Conservation (phyloP, 2,797 vertebrate genomes). For the Podarcis lilfordi region DNA sequence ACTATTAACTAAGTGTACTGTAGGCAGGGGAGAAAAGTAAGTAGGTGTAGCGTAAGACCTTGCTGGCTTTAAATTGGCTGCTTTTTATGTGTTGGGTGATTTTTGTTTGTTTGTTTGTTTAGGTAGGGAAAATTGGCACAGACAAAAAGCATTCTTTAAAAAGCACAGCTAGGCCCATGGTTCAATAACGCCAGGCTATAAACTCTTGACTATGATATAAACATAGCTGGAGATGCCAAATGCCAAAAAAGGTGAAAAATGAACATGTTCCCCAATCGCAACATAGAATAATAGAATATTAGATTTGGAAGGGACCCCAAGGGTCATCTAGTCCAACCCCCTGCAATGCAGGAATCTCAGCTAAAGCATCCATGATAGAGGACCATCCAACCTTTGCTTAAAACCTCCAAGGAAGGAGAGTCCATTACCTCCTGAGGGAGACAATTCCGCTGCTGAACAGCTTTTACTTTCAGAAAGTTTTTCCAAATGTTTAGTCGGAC, state of each 20-base stretch:
- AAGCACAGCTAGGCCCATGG: constrained; percentile 42
- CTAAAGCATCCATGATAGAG: too few species aligned
- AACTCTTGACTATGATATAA: not conserved
- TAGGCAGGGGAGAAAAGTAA: not conserved
- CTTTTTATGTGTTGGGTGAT: constrained; percentile 1
- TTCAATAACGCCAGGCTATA: constrained; percentile 53
- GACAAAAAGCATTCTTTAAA: constrained; percentile 37
- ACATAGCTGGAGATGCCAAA: constrained; percentile 48
- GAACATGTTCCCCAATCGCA: too few species aligned
- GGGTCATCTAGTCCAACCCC: too few species aligned
- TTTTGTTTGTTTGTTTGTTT: constrained; percentile 41
- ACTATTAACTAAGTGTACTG: not conserved
- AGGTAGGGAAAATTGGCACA: constrained; percentile 55
- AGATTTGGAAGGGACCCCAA: too few species aligned
- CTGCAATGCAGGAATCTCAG: too few species aligned
- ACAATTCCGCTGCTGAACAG: too few species aligned
- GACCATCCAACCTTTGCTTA: too few species aligned
- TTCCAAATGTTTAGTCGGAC: too few species aligned
- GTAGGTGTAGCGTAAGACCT: constrained; percentile 40
- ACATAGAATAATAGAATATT: too few species aligned
- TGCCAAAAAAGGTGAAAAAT: constrained; percentile 17
- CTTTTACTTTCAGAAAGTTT: too few species aligned
- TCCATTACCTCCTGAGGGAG: too few species aligned
- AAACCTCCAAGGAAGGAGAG: too few species aligned
- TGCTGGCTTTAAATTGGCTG: constrained; percentile 43